Evolutionary conservation across 2,797 vertebrate genomes (phyloP).

Genomic region (Emys orbicularis): DNA sequence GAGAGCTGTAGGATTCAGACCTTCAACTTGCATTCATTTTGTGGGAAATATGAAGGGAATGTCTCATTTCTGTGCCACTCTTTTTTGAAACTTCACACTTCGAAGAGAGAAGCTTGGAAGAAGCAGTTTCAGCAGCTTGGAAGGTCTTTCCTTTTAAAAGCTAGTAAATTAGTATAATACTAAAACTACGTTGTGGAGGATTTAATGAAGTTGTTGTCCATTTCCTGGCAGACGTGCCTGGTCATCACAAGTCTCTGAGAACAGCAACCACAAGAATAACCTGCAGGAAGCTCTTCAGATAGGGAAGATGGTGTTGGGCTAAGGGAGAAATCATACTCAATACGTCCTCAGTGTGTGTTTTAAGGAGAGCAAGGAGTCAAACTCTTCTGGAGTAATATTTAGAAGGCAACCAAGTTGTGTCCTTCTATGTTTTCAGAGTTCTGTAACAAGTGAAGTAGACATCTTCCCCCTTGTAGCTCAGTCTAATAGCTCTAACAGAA

Average conservation of each 20-base stretch:
- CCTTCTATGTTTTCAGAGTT: neutral
- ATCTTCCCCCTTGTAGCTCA: neutral
- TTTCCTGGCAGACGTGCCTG: neutral
- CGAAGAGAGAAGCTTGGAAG: neutral
- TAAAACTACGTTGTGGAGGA: neutral
- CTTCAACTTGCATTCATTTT: neutral
- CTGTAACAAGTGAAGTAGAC: accelerated
- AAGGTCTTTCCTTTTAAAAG: neutral
- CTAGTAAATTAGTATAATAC: accelerated
- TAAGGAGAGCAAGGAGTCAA: accelerated
- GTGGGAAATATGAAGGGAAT: neutral
- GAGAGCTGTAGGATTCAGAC: neutral
- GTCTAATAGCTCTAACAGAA: neutral
- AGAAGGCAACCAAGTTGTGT: neutral
- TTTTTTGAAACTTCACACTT: accelerated
- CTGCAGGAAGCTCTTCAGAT: neutral
- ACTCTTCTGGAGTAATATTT: neutral
- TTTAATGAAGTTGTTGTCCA: neutral
- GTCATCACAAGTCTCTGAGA: neutral
- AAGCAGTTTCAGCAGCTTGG: neutral
- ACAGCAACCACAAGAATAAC: accelerated
- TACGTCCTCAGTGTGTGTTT: neutral
- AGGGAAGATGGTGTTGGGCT: neutral
- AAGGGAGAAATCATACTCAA: accelerated
- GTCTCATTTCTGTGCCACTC: neutral